phyloP scores from a whole-genome alignment of 2,113 vertebrate species.

The Baryphthengus martii region DNA sequence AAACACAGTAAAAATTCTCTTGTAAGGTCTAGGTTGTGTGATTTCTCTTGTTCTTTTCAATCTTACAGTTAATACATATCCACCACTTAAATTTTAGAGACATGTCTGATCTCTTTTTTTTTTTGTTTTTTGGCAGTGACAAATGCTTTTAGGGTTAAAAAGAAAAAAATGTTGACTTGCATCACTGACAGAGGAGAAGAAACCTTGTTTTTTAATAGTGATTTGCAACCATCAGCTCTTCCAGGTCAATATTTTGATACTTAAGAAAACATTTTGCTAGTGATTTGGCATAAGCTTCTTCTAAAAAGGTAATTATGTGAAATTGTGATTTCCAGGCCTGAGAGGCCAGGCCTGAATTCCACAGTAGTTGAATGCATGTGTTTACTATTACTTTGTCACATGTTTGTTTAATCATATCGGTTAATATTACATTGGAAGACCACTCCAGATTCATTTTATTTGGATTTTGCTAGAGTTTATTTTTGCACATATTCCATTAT shows the following conservation, averaged over 20 bases:
- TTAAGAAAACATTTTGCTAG: neutral
- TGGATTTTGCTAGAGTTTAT: neutral
- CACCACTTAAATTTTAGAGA: neutral
- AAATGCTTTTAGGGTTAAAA: neutral
- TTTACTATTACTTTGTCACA: slow-evolving; percentile 5
- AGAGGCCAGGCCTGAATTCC: neutral
- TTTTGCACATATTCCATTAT: slow-evolving; percentile 36
- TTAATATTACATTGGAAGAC: neutral
- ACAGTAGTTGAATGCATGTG: neutral
- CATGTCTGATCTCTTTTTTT: neutral
- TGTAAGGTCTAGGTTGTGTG: neutral
- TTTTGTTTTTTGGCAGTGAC: neutral
- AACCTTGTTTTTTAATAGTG: neutral
- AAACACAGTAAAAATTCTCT: neutral
- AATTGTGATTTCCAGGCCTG: neutral
- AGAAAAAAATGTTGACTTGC: neutral
- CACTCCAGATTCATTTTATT: neutral
- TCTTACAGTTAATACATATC: neutral
- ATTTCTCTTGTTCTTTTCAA: neutral
- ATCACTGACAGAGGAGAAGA: neutral
- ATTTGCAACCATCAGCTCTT: neutral
- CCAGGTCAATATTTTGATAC: neutral
- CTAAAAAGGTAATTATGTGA: neutral
- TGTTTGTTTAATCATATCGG: slow-evolving; percentile 26
- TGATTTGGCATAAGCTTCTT: neutral